phyloP scores from a whole-genome alignment of 2,888 invertebrate genomes.

The Cylindroiulus punctatus region DNA sequence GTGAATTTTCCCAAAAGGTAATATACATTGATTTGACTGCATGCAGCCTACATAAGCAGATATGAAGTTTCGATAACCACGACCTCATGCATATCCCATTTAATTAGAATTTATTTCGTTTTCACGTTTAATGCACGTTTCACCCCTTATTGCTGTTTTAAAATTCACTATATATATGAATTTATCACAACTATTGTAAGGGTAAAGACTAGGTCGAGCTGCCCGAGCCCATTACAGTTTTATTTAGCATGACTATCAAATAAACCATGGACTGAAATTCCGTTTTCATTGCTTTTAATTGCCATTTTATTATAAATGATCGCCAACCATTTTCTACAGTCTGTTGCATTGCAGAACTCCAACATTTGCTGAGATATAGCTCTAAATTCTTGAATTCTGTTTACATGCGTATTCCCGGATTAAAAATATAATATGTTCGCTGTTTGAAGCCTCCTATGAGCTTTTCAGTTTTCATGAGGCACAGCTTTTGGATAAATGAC shows the following conservation, averaged over 20 bases:
- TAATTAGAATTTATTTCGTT: conserved; percentile 43
- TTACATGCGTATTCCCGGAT: background rate
- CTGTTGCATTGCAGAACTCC: background rate
- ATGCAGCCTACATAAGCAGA: background rate
- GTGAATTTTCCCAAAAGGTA: background rate
- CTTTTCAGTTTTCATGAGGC: too few relatives aligned
- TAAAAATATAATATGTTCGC: background rate
- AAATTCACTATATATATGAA: conserved; percentile 16
- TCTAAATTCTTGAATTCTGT: background rate
- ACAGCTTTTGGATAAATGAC: too few relatives aligned
- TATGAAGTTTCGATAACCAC: conserved; percentile 28
- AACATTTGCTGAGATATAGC: background rate
- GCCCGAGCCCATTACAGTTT: background rate
- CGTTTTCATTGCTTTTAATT: background rate
- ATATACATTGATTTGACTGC: conserved; percentile 23
- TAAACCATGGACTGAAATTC: background rate
- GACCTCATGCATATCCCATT: conserved; percentile 29
- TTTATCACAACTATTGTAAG: conserved; percentile 17
- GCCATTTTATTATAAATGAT: conserved; percentile 7
- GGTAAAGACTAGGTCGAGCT: too few relatives aligned
- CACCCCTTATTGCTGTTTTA: background rate
- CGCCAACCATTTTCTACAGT: background rate
- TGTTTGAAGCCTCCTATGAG: background rate
- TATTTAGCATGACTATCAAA: conserved; percentile 30
- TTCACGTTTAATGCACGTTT: background rate